Base-by-base conservation (phyloP, 2,888 invertebrate species). In the Aphrophora alni region DNA sequence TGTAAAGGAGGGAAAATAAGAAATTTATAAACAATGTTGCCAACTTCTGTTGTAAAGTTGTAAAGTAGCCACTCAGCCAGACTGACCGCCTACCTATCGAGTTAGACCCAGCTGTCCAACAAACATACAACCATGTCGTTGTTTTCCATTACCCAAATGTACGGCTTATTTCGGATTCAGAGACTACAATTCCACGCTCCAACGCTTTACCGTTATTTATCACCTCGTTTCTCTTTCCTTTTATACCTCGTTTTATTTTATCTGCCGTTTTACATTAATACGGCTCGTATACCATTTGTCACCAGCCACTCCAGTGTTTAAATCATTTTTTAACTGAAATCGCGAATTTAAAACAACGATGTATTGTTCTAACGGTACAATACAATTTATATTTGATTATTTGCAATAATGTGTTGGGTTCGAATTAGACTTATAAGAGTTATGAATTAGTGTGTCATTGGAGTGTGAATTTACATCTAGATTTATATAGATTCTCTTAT, bases 151-250 rank as follows among this genome's bases (percentile, higher is more conserved):
- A 59, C 21, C 59, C 59, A 59, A 59, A 59, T 59, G 59, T 59
- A 59, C 3, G 59, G 59, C 59, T 59, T 59, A 59, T 21, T 59
- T 59, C 59, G 21, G 21, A 59, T 59, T 59, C 59, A 59, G 21
- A n/a, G 59, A 21, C 12, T n/a, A n/a, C 10, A 59, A 59, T 59
- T 21, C 59, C 59, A 59, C 59, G 59, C 59, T 21, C 59, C 59
- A 59, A 59, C 59, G 59, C 59, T 59, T 59, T 59, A 59, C n/a
- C 59, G 59, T 59, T 59, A 59, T 59, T 59, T 59, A 59, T 59
- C 59, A 21, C 21, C 59, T 59, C n/a, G 59, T 59, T 59, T 59
- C 59, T 59, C 59, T 59, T 1, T 21, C 59, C 21, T 21, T 59
- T n/a, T 59, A 59, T 59, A 21, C 21, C 5, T 59, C 21, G 21